A percentile compares a stretch with the other conserved stretches of the same genome.
Evolutionary conservation across 2,888 invertebrate genomes (phyloP).

Genomic region (Leptarthrus brevirostris): DNA sequence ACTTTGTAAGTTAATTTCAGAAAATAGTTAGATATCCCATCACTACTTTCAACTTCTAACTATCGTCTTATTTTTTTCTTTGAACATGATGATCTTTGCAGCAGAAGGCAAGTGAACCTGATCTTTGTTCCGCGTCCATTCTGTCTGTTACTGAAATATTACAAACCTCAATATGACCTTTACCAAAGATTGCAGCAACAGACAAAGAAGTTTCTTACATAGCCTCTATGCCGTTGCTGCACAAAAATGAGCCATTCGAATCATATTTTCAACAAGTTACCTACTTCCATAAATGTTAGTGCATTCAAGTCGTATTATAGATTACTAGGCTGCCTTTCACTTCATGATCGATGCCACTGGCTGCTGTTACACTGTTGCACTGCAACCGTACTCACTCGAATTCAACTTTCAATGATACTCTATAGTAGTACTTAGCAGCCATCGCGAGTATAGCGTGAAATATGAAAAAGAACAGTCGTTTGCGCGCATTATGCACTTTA

Average conservation of each 20-base stretch:
- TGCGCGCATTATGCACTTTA: not conserved
- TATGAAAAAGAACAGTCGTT: slow-evolving; percentile 21
- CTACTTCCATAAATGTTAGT: slow-evolving; percentile 39
- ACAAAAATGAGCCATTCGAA: slow-evolving; percentile 18
- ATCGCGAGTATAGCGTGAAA: slow-evolving; percentile 9
- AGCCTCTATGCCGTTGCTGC: not conserved
- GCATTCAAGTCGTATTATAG: slow-evolving; percentile 38
- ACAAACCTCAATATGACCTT: slow-evolving; percentile 32
- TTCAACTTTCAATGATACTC: slow-evolving; percentile 29
- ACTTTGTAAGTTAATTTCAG: no score
- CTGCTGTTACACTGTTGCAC: not conserved
- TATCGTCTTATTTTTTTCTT: no score
- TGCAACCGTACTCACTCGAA: not conserved
- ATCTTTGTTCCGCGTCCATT: slow-evolving; percentile 34
- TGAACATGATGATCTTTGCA: slow-evolving; percentile 20
- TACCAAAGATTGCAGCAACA: slow-evolving; percentile 32
- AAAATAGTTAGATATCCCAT: no score
- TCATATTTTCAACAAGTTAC: slow-evolving; percentile 36
- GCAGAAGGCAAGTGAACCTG: slow-evolving; percentile 19
- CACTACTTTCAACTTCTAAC: no score
- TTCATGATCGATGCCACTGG: slow-evolving; percentile 20
- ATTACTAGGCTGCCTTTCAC: slow-evolving; percentile 44
- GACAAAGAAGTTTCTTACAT: slow-evolving; percentile 12
- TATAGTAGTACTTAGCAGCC: slow-evolving; percentile 13
- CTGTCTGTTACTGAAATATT: slow-evolving; percentile 11